Evolutionary conservation across 1,140 invertebrate genomes (phyloP).

Genomic region (Cotesia chilonis): DNA sequence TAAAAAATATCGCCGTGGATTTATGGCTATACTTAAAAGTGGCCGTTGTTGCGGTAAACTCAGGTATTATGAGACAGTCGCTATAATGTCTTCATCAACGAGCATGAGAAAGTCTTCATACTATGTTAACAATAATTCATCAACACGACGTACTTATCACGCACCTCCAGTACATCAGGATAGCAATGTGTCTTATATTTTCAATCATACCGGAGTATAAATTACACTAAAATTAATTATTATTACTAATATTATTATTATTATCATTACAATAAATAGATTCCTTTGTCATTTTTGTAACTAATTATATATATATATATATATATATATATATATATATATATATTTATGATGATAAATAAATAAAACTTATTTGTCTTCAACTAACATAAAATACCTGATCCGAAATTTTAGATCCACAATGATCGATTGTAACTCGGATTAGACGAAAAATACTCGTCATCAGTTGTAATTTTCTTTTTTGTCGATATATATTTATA

Average conservation of each 20-base stretch:
- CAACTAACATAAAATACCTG: constrained; percentile 32
- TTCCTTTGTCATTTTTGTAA: constrained; percentile 13
- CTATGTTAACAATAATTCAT: constrained; percentile 73
- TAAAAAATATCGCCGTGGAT: constrained; percentile 93
- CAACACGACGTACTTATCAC: constrained; percentile 66
- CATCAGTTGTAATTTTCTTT: not conserved
- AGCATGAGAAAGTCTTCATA: constrained; percentile 84
- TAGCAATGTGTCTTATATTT: constrained; percentile 81
- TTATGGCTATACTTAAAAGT: constrained; percentile 87
- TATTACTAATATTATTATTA: not conserved
- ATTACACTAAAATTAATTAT: not conserved
- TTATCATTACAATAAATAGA: no score
- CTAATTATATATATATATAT: no score
- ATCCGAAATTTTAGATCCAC: constrained; percentile 47
- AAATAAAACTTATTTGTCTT: constrained; percentile 9
- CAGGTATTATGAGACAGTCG: constrained; percentile 84
- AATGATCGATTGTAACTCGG: constrained; percentile 51
- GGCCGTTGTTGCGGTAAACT: constrained; percentile 83
- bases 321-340: no score
- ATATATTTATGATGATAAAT: not conserved
- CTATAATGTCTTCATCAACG: constrained; percentile 82
- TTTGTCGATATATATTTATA: not conserved
- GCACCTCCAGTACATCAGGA: constrained; percentile 72
- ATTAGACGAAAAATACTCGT: constrained; percentile 31
- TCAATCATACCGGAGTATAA: constrained; percentile 69